Conservation (phyloP, 2,888 invertebrate species). For the Sepiola atlantica region DNA sequence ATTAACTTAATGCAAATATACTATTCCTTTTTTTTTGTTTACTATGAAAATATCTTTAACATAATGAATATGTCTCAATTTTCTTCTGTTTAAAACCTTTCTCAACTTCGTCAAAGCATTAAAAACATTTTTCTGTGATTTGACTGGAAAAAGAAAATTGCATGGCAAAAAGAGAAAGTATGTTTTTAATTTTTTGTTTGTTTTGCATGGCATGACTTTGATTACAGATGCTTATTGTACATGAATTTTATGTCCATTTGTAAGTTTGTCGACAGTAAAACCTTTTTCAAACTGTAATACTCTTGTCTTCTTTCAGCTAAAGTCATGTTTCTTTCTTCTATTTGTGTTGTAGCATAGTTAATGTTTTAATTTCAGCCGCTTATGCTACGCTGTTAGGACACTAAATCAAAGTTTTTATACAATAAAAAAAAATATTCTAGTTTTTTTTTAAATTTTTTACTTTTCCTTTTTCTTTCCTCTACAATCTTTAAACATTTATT, state of each 20-base stretch:
- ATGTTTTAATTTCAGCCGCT: conserved; percentile 2
- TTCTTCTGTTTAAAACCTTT: neutral
- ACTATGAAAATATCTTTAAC: neutral
- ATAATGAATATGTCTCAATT: neutral
- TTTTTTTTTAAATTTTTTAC: neutral
- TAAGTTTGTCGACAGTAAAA: neutral
- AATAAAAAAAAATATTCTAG: neutral
- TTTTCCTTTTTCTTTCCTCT: neutral
- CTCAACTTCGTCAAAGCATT: neutral
- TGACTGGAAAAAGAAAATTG: neutral
- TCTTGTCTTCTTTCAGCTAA: neutral
- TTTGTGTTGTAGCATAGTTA: conserved; percentile 4
- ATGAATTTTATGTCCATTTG: neutral
- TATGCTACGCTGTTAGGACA: neutral
- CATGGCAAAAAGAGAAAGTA: neutral
- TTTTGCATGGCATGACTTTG: neutral
- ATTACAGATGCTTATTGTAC: neutral
- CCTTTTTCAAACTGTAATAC: neutral
- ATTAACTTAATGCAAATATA: too few species aligned
- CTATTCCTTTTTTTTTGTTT: neutral
- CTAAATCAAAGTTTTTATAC: neutral
- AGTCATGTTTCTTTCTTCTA: neutral
- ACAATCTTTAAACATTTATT: neutral
- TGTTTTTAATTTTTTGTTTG: neutral
- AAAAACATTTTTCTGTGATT: neutral